A percentile compares a stretch with the other conserved stretches of the same genome.
Conservation (phyloP, 2,888 invertebrate genomes). For the Mantis religiosa region DNA sequence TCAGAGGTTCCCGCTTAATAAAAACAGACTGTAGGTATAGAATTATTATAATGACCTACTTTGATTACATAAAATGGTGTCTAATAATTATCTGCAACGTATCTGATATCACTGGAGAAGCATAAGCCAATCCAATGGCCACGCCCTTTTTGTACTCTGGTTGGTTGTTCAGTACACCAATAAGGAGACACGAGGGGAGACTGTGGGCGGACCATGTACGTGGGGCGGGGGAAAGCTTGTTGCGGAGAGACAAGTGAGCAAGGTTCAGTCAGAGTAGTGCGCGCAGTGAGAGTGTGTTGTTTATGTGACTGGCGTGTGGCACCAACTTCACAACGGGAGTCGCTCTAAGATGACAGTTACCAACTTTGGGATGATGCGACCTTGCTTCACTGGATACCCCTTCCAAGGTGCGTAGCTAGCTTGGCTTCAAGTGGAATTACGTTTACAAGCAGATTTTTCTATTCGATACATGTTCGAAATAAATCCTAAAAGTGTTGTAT, state of each 20-base stretch:
- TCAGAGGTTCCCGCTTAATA: too few relatives aligned
- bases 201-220: background rate
- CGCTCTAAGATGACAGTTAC: constrained; percentile 48
- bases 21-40: background rate
- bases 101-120: background rate
- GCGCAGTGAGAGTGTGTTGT: background rate
- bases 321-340: background rate
- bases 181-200: background rate
- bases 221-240: background rate
- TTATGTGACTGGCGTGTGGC: background rate
- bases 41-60: background rate
- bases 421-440: too few relatives aligned
- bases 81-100: background rate
- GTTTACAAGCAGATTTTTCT: background rate
- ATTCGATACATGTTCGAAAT: background rate
- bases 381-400: constrained; percentile 50
- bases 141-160: background rate
- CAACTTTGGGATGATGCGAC: constrained; percentile 50
- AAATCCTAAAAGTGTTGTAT: too few relatives aligned
- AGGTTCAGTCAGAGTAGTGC: background rate
- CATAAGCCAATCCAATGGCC: background rate
- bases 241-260: background rate
- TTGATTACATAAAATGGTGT: background rate
- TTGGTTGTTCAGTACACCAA: background rate
- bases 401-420: constrained; percentile 46